Conservation (phyloP, 2,797 vertebrate species). For the Gallinago solitaria region DNA sequence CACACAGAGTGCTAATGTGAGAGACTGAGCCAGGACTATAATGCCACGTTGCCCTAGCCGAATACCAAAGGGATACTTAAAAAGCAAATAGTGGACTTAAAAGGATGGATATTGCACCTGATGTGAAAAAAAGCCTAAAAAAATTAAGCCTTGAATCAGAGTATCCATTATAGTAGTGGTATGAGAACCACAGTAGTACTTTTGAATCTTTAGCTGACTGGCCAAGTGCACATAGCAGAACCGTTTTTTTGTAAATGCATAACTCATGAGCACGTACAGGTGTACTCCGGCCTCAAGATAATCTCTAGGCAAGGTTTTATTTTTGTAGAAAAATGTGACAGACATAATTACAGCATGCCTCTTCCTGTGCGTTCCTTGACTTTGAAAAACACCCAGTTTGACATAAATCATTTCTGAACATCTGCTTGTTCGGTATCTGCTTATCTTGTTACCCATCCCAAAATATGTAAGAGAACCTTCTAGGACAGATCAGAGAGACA, state of each 20-base stretch:
- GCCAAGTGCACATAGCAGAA: background rate
- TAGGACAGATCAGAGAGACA: background rate
- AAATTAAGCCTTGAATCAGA: background rate
- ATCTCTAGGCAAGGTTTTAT: background rate
- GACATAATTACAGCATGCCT: background rate
- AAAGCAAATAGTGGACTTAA: background rate
- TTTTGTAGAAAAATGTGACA: conserved; percentile 33
- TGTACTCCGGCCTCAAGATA: background rate
- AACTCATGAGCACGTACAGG: background rate
- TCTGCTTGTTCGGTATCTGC: background rate
- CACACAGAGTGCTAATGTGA: accelerated
- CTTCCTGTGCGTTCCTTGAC: background rate
- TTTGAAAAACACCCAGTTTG: background rate
- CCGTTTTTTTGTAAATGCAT: background rate
- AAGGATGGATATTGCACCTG: background rate
- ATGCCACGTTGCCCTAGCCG: background rate
- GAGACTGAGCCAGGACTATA: background rate
- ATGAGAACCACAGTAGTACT: background rate
- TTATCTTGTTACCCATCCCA: background rate
- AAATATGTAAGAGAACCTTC: background rate
- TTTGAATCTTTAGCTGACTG: background rate
- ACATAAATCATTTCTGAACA: background rate
- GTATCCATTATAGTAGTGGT: background rate
- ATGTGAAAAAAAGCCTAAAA: background rate
- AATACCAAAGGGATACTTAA: background rate